Evolutionary conservation across 2,797 vertebrate species (phyloP).

Genomic region (Mycteria americana): DNA sequence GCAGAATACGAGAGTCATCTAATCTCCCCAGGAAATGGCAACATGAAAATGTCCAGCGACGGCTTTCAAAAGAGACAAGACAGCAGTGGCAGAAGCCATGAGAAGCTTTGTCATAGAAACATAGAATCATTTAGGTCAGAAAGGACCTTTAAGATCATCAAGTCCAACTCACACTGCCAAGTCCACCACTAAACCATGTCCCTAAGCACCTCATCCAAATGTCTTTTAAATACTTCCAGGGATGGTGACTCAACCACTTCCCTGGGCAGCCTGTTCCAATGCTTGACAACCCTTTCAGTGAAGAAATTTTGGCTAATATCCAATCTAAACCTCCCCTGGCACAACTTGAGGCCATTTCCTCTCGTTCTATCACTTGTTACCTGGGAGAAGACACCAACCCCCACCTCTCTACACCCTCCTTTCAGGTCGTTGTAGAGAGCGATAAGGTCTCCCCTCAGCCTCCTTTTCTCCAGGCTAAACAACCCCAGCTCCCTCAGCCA

Average conservation of each 20-base stretch:
- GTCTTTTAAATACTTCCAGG: neutral
- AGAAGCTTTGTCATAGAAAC: neutral
- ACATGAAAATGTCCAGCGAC: neutral
- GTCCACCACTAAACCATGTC: neutral
- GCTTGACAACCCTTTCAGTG: neutral
- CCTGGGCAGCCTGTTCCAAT: neutral
- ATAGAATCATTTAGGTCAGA: neutral
- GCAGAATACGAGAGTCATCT: neutral
- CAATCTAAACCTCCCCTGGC: neutral
- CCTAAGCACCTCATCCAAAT: fast-evolving
- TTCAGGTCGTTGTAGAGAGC: neutral
- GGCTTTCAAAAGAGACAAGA: neutral
- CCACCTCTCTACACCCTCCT: neutral
- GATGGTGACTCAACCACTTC: fast-evolving
- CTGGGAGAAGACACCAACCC: neutral
- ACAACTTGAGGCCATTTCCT: neutral
- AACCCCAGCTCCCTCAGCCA: neutral
- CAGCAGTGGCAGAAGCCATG: neutral
- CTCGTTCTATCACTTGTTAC: fast-evolving
- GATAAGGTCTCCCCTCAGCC: neutral
- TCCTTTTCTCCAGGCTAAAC: neutral
- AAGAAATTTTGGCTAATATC: neutral
- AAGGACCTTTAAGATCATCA: neutral
- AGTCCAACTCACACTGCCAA: neutral
- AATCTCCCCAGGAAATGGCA: neutral